A percentile compares a stretch with the other conserved stretches of the same genome.
Evolutionary conservation across 2,888 invertebrate species (phyloP).

Genomic region (Amorpha juglandis): DNA sequence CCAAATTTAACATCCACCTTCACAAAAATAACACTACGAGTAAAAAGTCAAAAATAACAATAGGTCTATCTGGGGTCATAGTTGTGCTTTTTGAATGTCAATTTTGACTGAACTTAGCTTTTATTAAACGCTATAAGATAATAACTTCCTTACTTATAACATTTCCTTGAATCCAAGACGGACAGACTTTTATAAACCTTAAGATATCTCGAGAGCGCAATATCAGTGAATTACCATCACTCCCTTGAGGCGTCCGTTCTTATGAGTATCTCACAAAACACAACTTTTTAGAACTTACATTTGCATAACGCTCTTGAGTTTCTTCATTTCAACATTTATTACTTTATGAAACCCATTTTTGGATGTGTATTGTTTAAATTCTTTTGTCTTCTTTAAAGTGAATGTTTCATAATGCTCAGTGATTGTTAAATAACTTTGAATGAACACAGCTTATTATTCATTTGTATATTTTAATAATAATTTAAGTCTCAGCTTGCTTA

Average conservation of each 20-base stretch:
- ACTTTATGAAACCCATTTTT: slow-evolving; percentile 10
- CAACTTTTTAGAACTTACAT: slow-evolving; percentile 49
- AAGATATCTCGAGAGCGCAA: slow-evolving; percentile 1
- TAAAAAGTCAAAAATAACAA: no score
- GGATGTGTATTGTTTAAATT: slow-evolving; percentile 9
- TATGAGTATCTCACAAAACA: slow-evolving; percentile 47
- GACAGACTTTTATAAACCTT: not conserved
- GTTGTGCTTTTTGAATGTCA: no score
- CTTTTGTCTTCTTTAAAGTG: not conserved
- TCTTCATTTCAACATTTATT: slow-evolving; percentile 22
- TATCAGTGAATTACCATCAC: slow-evolving; percentile 30
- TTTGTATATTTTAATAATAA: not conserved
- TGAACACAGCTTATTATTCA: not conserved
- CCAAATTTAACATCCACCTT: no score
- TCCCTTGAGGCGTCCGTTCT: slow-evolving; percentile 38
- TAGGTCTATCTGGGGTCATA: no score
- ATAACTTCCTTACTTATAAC: no score
- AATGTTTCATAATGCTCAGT: not conserved
- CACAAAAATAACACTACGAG: no score
- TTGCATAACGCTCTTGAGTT: slow-evolving; percentile 59
- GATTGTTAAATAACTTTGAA: not conserved
- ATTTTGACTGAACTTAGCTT: no score
- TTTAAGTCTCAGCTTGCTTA: no score
- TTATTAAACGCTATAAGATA: no score
- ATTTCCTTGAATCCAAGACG: not conserved